Conservation (phyloP, 2,888 invertebrate species). For the Drosophila falleni region DNA sequence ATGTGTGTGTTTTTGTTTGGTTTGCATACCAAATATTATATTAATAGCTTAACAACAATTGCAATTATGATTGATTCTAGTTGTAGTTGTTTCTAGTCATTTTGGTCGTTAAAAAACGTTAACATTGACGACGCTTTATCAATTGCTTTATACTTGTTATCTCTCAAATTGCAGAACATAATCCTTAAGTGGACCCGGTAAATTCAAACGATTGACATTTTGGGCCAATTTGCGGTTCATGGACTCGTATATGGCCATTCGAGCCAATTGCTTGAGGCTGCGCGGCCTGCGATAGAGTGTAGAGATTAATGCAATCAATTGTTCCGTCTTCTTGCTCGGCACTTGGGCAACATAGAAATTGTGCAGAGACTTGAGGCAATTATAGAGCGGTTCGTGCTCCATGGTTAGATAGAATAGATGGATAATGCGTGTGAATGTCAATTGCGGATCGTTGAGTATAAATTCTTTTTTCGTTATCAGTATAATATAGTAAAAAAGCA, state of each 20-base stretch:
- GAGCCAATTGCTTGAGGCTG: slow-evolving; percentile 90
- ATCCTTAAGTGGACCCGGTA: slow-evolving; percentile 89
- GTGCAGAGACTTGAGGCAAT: slow-evolving; percentile 89
- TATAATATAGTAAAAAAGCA: slow-evolving; percentile 90
- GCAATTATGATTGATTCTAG: slow-evolving; percentile 66
- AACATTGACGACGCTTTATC: slow-evolving; percentile 37
- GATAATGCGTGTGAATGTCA: slow-evolving; percentile 89
- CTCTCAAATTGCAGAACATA: slow-evolving; percentile 89
- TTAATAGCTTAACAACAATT: slow-evolving; percentile 51
- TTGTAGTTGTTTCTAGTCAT: slow-evolving; percentile 40
- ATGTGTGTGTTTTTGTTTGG: not conserved
- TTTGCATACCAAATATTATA: slow-evolving; percentile 20
- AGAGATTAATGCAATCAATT: slow-evolving; percentile 88
- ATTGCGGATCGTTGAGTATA: slow-evolving; percentile 88
- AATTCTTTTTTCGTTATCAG: slow-evolving; percentile 89
- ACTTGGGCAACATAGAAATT: slow-evolving; percentile 89
- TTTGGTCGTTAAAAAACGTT: slow-evolving; percentile 61
- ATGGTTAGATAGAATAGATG: slow-evolving; percentile 89
- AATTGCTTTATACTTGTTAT: slow-evolving; percentile 69
- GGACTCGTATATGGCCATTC: slow-evolving; percentile 90
- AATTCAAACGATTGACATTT: slow-evolving; percentile 88
- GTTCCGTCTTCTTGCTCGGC: slow-evolving; percentile 88
- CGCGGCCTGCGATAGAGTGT: slow-evolving; percentile 89
- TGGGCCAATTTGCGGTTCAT: slow-evolving; percentile 88
- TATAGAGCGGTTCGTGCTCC: slow-evolving; percentile 89